A percentile compares a stretch with the other conserved stretches of the same genome.
phyloP scores from a whole-genome alignment of 2,888 invertebrate genomes.

The Tricholauxania praeusta region DNA sequence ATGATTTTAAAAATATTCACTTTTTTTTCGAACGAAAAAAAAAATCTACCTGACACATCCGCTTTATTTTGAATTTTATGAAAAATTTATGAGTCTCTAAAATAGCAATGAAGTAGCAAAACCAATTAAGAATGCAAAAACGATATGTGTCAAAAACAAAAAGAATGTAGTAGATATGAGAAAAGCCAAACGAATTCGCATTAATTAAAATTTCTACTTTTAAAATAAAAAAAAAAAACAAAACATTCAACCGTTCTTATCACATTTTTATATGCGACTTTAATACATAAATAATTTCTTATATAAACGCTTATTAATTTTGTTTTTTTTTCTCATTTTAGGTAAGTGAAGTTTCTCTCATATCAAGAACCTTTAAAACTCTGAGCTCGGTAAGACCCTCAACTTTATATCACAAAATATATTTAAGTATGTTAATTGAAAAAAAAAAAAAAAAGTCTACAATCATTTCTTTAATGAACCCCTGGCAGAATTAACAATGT shows the following conservation, averaged over 20 bases:
- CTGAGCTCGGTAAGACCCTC: no score
- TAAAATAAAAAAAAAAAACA: conserved; percentile 18
- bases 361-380: not conserved
- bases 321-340: conserved; percentile 48
- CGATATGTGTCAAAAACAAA: conserved; percentile 7
- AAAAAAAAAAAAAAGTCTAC: no score
- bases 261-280: conserved; percentile 18
- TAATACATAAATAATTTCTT: conserved; percentile 1
- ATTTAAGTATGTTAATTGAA: no score
- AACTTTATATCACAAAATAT: no score
- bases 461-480: no score
- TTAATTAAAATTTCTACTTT: conserved; percentile 9
- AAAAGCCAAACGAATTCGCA: not conserved
- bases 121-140: not conserved
- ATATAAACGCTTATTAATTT: conserved; percentile 21
- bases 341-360: conserved; percentile 50
- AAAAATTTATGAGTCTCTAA: conserved; percentile 50
- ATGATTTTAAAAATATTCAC: conserved; percentile 10
- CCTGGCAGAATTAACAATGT: no score
- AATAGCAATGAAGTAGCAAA: conserved; percentile 11
- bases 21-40: conserved; percentile 6
- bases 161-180: conserved; percentile 5
- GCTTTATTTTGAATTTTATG: conserved; percentile 44
- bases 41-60: conserved; percentile 48
- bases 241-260: conserved; percentile 22